A percentile compares a stretch with the other conserved stretches of the same genome.
phyloP scores from a whole-genome alignment of 2,113 vertebrate species.

The Lophotis ruficrista region DNA sequence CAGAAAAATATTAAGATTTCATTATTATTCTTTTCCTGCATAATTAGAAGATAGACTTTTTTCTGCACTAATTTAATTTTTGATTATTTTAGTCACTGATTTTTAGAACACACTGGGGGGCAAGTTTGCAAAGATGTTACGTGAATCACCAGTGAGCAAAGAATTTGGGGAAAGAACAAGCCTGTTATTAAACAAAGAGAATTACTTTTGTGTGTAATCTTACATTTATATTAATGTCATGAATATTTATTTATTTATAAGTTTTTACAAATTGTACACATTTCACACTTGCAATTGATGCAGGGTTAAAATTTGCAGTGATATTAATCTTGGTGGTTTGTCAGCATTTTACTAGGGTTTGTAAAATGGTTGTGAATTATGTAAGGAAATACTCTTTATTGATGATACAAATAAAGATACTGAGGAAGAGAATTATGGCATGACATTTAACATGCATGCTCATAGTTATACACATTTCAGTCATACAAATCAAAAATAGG shows the following conservation, averaged over 20 bases:
- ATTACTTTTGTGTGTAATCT: not conserved
- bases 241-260: not conserved
- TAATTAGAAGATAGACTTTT: not conserved
- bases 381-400: not conserved
- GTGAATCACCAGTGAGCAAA: not conserved
- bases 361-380: not conserved
- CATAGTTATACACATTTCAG: not conserved
- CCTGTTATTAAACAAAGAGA: not conserved
- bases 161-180: not conserved
- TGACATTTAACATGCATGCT: not conserved
- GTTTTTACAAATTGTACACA: not conserved
- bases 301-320: not conserved
- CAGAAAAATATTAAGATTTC: constrained; percentile 14
- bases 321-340: not conserved
- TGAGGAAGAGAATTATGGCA: not conserved
- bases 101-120: not conserved
- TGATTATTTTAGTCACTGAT: not conserved
- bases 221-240: not conserved
- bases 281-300: not conserved
- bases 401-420: not conserved
- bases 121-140: not conserved
- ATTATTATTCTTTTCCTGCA: not conserved
- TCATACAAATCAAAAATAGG: not conserved
- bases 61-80: not conserved
- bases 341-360: not conserved